A percentile compares a stretch with the other conserved stretches of the same genome.
phyloP scores from a whole-genome alignment of 2,113 vertebrate genomes.

The Pardalotus punctatus region DNA sequence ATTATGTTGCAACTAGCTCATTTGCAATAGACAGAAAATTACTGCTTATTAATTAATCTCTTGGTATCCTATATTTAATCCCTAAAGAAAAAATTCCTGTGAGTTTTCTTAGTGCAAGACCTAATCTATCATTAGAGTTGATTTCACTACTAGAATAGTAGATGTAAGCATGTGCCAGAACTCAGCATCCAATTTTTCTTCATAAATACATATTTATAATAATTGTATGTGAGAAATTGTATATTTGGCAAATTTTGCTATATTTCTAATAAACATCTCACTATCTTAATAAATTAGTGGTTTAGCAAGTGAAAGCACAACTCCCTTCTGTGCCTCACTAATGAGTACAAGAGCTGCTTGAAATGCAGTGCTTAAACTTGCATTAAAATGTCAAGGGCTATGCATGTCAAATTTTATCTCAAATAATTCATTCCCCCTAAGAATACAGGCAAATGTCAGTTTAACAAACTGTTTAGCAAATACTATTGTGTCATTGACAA shows the following conservation, averaged over 20 bases:
- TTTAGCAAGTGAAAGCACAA: constrained; percentile 44
- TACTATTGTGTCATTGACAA: constrained; percentile 61
- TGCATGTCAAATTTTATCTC: constrained; percentile 60
- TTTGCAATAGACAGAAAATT: constrained; percentile 19
- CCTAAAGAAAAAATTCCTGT: background rate
- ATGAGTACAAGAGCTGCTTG: constrained; percentile 60
- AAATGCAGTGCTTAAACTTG: constrained; percentile 67
- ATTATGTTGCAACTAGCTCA: constrained; percentile 16
- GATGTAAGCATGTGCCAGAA: background rate
- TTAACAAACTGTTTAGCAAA: constrained; percentile 70
- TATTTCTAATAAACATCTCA: constrained; percentile 45
- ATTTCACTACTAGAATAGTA: constrained; percentile 1
- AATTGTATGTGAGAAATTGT: background rate
- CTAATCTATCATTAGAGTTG: background rate
- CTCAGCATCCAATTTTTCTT: background rate
- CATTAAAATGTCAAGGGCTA: constrained; percentile 72
- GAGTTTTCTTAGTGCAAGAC: background rate
- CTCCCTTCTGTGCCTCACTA: constrained; percentile 28
- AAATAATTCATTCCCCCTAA: constrained; percentile 63
- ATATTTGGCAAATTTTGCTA: background rate
- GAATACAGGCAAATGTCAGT: constrained; percentile 66
- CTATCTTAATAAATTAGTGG: constrained; percentile 47
- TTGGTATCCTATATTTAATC: background rate
- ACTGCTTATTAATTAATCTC: constrained; percentile 34
- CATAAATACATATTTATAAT: background rate